These are phyloP conservation scores for Polyploca ridens DNA, from an alignment of 2,888 invertebrate genomes.

Conservation along the genomic window DNA sequence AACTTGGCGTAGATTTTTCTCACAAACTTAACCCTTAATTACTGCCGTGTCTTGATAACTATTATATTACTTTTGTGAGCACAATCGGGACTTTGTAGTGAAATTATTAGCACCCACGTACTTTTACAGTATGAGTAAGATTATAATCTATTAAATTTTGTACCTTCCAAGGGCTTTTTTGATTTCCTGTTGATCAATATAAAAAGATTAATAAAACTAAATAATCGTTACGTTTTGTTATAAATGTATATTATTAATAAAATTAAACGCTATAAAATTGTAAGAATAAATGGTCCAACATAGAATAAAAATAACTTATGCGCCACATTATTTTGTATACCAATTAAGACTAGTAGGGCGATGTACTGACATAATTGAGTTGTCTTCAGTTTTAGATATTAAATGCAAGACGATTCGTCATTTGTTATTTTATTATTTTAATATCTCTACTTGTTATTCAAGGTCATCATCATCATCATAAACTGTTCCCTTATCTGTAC, in stretches of 20 bases:
- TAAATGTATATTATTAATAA: slow-evolving; percentile 9
- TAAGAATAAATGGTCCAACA: slow-evolving; percentile 25
- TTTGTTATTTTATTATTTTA: no score
- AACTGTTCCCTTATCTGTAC: no score
- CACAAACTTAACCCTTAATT: not conserved
- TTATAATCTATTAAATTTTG: slow-evolving; percentile 11
- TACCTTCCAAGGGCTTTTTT: slow-evolving; percentile 4
- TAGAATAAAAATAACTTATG: slow-evolving; percentile 14
- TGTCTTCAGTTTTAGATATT: not conserved
- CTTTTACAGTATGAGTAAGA: slow-evolving; percentile 16
- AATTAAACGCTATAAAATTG: slow-evolving; percentile 14
- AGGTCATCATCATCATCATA: no score
- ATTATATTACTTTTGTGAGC: slow-evolving; percentile 4
- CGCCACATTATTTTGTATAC: slow-evolving; percentile 25
- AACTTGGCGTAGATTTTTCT: not conserved
- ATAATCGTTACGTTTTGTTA: slow-evolving; percentile 7
- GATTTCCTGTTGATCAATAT: not conserved
- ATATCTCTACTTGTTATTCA: no score
- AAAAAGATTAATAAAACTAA: not conserved
- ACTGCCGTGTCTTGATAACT: not conserved
- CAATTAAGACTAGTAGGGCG: slow-evolving; percentile 45
- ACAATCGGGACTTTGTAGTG: not conserved
- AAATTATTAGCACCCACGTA: slow-evolving; percentile 13
- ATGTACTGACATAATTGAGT: slow-evolving; percentile 34
- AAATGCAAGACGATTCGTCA: no score